Base-by-base conservation (phyloP, 2,113 vertebrate species). In the Petromus typicus region DNA sequence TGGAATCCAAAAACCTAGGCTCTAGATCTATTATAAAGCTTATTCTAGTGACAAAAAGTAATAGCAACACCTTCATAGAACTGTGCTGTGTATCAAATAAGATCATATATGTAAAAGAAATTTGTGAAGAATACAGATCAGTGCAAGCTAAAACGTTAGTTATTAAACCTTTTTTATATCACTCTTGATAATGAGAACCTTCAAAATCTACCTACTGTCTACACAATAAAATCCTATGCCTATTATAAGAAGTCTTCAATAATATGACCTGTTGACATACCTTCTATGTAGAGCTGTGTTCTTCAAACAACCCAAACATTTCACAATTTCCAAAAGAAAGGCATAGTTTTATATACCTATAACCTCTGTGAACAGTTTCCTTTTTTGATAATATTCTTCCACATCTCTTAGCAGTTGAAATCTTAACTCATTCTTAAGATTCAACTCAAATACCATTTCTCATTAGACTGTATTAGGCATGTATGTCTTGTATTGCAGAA, bases 61-160 rank as follows among this genome's bases (percentile, higher is more conserved):
- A 45, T 83, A 83, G 79, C 51, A 73, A 8, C 11, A 48, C 17
- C 27, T 54, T 12, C 34, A 61, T 16, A 85, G 59, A 85, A 76
- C 34, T 78, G 45, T 88, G 45, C 11, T 40, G 4, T 87, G 13
- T 22, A 61, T 69, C 32, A 54, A 57, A 75, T 69, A 25, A 87
- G 40, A 89, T 43, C 63, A 78, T 43, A 20, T 51, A 54, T 37
- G 3, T 89, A 48, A 91, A 81, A 54, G 27, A n/a, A 67, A 66
- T 90, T 81, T 89, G 4, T 87, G 84, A 89, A 89, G 32, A n/a
- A 30, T 90, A 73, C 86, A 87, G 57, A 79, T 93, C n/a, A 61
- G 61, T 80, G 56, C 16, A 89, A 66, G 91, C 34, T 56, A 92
- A 86, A 89, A 71, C 66, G 61, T 75, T 71, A 34, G 56, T 43